phyloP scores from a whole-genome alignment of 2,797 vertebrate species.

The Chiloscyllium punctatum region DNA sequence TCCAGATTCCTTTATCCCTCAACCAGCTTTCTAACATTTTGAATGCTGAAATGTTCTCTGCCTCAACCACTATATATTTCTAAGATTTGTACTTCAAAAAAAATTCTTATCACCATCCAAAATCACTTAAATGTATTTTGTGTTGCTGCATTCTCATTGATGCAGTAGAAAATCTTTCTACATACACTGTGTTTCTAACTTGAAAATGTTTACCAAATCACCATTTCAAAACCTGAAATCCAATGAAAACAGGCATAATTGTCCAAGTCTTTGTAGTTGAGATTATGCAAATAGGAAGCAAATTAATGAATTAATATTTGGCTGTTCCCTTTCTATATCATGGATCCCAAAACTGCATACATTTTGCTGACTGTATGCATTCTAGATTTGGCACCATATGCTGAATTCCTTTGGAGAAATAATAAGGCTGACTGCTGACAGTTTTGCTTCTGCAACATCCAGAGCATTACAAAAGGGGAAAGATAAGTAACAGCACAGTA shows the following conservation, averaged over 20 bases:
- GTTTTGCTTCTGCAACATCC: too few species aligned
- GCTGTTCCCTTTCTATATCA: not conserved
- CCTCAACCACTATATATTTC: not conserved
- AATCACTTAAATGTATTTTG: not conserved
- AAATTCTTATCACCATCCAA: not conserved
- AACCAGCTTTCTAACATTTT: not conserved
- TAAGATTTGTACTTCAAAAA: not conserved
- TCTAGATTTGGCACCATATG: not conserved
- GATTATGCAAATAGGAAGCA: not conserved
- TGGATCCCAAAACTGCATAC: not conserved
- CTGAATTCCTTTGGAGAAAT: not conserved
- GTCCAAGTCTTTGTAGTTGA: not conserved
- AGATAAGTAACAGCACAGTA: too few species aligned
- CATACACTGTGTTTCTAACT: not conserved
- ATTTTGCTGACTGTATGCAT: not conserved
- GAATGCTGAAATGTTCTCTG: not conserved
- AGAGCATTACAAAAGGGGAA: too few species aligned
- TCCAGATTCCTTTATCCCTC: not conserved
- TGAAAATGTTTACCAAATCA: not conserved
- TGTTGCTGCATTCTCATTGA: not conserved
- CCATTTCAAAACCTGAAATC: not conserved
- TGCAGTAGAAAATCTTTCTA: not conserved
- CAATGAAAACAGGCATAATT: not conserved
- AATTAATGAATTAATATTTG: not conserved
- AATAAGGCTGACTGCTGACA: too few species aligned